A percentile compares a stretch with the other conserved stretches of the same genome.
Conservation (phyloP, 2,888 invertebrate genomes). For the Tanypteryx hageni region DNA sequence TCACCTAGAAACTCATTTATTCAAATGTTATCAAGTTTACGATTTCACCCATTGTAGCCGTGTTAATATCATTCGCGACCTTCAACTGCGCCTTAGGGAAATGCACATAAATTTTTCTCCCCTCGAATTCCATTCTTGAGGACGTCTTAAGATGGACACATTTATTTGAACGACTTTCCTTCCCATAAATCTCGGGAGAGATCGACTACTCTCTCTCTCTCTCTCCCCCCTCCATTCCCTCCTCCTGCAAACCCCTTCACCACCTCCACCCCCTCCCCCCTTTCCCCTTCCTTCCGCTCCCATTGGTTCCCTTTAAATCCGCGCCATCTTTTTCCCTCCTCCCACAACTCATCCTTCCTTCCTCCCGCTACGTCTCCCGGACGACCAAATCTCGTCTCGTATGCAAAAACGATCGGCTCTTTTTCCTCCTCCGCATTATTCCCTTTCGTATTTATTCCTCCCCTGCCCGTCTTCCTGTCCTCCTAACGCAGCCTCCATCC, state of each 20-base stretch:
- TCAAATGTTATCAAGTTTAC: constrained; percentile 24
- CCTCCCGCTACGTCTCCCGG: constrained; percentile 4
- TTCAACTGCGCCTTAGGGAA: constrained; percentile 21
- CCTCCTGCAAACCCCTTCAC: no score
- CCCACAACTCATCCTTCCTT: constrained; percentile 34
- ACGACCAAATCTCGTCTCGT: constrained; percentile 31
- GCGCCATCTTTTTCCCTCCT: constrained; percentile 24
- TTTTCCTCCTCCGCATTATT: constrained; percentile 28
- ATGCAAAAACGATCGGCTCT: constrained; percentile 59
- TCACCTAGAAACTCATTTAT: constrained; percentile 7
- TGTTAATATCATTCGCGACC: constrained; percentile 11
- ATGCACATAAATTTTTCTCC: constrained; percentile 31
- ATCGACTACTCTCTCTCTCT: constrained; percentile 20
- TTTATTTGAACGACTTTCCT: constrained; percentile 56
- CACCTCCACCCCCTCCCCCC: neutral
- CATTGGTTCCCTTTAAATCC: constrained; percentile 30
- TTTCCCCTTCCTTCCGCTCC: neutral
- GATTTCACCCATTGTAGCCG: neutral
- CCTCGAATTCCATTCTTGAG: constrained; percentile 41
- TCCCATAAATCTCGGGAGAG: constrained; percentile 43
- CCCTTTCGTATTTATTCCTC: constrained; percentile 58
- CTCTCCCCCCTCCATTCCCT: neutral
- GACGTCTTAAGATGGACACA: constrained; percentile 33
- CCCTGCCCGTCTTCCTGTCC: neutral
- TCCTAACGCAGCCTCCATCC: neutral